phyloP scores from a whole-genome alignment of 2,797 vertebrate genomes.

The Gadopsis bispinosus region DNA sequence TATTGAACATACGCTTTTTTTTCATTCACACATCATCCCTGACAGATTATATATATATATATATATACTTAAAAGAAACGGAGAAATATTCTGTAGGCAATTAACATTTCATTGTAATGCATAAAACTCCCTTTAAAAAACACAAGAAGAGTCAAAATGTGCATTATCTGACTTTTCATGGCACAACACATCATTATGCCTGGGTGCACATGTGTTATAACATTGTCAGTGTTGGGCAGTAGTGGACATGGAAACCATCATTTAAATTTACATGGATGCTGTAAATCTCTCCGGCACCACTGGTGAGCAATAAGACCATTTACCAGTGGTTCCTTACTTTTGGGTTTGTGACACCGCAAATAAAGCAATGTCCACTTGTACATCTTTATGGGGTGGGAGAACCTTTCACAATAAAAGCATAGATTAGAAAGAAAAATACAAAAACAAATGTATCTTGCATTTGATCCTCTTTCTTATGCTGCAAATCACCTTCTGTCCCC shows the following conservation, averaged over 20 bases:
- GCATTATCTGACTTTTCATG: conserved; percentile 26
- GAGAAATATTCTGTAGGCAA: background rate
- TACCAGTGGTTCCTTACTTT: background rate
- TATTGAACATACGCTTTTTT: background rate
- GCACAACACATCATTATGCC: background rate
- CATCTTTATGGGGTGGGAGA: background rate
- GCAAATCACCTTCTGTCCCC: background rate
- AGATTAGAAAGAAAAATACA: background rate
- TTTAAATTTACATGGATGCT: background rate
- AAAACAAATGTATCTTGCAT: background rate
- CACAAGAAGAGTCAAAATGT: conserved; percentile 35
- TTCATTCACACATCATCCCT: conserved; percentile 33
- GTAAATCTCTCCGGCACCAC: background rate
- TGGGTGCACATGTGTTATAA: background rate
- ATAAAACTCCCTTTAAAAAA: conserved; percentile 23
- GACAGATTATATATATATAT: conserved; percentile 21
- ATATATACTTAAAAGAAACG: background rate
- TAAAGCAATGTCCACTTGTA: background rate
- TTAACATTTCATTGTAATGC: background rate
- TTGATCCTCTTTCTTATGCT: background rate
- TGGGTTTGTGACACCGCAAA: background rate
- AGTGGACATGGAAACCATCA: background rate
- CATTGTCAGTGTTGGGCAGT: conserved; percentile 9
- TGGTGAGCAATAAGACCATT: background rate
- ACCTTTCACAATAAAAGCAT: conserved; percentile 11